Conservation (phyloP, 2,797 vertebrate genomes). For the Micropoecilia bifurca region DNA sequence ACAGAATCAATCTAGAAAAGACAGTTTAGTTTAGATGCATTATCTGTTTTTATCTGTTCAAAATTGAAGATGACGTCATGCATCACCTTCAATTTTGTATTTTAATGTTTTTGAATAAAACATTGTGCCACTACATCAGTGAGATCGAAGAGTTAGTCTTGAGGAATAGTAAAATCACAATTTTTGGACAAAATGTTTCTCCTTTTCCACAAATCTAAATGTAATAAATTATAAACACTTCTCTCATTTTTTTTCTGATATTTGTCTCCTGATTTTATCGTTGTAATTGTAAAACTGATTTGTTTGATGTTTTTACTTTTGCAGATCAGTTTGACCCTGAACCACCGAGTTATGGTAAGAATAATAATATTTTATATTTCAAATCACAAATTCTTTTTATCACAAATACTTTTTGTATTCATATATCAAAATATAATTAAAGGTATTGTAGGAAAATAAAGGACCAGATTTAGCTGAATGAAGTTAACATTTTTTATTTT, state of each 20-base stretch:
- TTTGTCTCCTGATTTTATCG: background rate
- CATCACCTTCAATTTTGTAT: background rate
- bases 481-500: background rate
- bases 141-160: background rate
- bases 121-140: background rate
- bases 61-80: too few species aligned
- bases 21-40: background rate
- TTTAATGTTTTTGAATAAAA: background rate
- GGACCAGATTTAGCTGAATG: background rate
- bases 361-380: background rate
- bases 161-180: background rate
- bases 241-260: background rate
- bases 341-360: conserved; percentile 1
- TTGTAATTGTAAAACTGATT: background rate
- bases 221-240: background rate
- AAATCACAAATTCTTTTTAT: background rate
- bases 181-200: background rate
- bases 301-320: background rate
- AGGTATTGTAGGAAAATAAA: background rate
- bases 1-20: background rate
- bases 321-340: background rate
- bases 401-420: background rate
- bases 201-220: background rate
- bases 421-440: background rate
- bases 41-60: background rate